phyloP scores from a whole-genome alignment of 2,797 vertebrate genomes.

The Brachymystax lenok region DNA sequence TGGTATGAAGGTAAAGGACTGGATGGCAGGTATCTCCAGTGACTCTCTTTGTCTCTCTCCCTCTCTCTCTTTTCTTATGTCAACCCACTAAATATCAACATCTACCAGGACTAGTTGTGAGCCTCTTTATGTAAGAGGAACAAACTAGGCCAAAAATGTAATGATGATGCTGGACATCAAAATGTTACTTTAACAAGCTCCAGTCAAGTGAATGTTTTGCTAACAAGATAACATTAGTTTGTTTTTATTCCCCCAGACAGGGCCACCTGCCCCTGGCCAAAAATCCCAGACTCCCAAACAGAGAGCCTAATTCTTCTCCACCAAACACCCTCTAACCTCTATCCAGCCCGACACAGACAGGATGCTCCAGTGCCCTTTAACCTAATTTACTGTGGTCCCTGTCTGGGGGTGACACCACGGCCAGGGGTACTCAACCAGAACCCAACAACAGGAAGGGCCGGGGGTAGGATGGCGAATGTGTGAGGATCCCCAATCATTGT shows the following conservation, averaged over 20 bases:
- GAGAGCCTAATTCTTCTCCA: background rate
- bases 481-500: too few relatives aligned
- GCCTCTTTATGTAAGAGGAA: too few relatives aligned
- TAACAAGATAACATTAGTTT: background rate
- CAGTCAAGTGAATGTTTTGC: background rate
- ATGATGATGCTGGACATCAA: background rate
- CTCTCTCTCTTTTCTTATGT: background rate
- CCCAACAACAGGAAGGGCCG: background rate
- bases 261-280: background rate
- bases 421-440: background rate
- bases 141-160: background rate
- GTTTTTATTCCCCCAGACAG: background rate
- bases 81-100: background rate
- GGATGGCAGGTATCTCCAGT: background rate
- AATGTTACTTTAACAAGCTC: background rate
- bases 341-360: background rate
- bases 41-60: background rate
- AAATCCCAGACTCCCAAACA: background rate
- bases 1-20: background rate
- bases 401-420: background rate
- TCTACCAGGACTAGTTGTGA: background rate
- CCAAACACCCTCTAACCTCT: background rate
- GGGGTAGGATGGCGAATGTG: background rate
- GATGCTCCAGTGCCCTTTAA: conserved; percentile 1
- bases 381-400: background rate